phyloP scores from a whole-genome alignment of 2,113 vertebrate genomes.

The Mesoclemmys tuberculata region DNA sequence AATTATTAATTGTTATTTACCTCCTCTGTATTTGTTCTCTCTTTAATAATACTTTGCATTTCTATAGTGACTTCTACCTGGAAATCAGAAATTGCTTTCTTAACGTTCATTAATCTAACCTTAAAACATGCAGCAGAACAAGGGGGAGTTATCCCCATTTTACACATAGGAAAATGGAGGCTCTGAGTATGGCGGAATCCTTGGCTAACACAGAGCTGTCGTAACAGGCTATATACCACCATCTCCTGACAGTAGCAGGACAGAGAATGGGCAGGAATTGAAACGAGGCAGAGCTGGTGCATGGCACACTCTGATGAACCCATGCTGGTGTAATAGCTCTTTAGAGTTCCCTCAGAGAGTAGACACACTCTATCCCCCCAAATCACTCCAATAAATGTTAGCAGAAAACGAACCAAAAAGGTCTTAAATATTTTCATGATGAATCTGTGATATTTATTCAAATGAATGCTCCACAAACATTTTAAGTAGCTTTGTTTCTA shows the following conservation, averaged over 20 bases:
- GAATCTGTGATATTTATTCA: background rate
- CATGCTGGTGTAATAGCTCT: background rate
- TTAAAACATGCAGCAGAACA: background rate
- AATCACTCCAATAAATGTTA: background rate
- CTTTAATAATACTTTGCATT: slow-evolving; percentile 15
- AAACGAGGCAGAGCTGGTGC: background rate
- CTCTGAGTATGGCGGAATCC: background rate
- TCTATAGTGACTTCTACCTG: slow-evolving; percentile 20
- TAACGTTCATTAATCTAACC: background rate
- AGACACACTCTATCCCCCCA: background rate
- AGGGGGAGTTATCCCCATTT: background rate
- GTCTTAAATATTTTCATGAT: background rate
- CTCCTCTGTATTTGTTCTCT: background rate
- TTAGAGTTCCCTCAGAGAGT: background rate
- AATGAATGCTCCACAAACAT: background rate
- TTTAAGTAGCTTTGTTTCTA: background rate
- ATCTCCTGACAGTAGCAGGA: background rate
- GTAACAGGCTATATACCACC: background rate
- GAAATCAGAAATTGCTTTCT: rapidly evolving
- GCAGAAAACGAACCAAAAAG: background rate
- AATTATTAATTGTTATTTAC: background rate
- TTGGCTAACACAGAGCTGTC: background rate
- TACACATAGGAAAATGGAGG: background rate
- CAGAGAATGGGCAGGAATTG: background rate
- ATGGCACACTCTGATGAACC: background rate